Conservation (phyloP, 2,113 vertebrate species). For the Budorcas taxicolor region DNA sequence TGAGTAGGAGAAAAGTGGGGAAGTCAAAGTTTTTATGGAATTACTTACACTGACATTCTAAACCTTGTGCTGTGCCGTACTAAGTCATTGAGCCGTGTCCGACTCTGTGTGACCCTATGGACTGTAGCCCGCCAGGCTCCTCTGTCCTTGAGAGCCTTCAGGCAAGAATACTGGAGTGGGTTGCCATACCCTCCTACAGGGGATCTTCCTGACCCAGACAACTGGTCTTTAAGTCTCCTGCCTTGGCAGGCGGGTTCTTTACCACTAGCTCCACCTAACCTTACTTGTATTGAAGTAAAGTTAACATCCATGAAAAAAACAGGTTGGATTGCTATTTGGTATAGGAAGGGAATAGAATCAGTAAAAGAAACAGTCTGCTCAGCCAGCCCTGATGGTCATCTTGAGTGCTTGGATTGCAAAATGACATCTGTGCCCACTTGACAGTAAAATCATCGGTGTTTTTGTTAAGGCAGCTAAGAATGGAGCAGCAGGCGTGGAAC, state of each 20-base stretch:
- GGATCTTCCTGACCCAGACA: not conserved
- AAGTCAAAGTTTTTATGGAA: not conserved
- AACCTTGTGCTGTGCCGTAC: not conserved
- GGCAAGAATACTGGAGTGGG: not conserved
- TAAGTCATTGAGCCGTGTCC: not conserved
- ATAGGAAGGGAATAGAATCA: not conserved
- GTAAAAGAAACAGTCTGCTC: not conserved
- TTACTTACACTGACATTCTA: not conserved
- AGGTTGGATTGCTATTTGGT: not conserved
- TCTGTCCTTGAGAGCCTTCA: not conserved
- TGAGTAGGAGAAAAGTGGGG: not conserved
- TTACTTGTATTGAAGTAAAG: not conserved
- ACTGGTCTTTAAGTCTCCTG: not conserved
- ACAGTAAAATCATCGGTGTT: conserved; percentile 30
- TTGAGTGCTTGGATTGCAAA: not conserved
- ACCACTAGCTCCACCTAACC: not conserved
- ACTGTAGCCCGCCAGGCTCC: not conserved
- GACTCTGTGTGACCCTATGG: not conserved
- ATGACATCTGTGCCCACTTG: not conserved
- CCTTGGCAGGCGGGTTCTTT: not conserved
- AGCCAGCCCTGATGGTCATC: not conserved
- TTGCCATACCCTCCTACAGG: not conserved
- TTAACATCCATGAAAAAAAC: not conserved
- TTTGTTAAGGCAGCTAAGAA: conserved; percentile 90
- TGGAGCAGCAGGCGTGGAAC: conserved; percentile 91